These are phyloP conservation scores for Fragum sueziense DNA, from an alignment of 2,888 invertebrate genomes.

Conservation along the genomic window DNA sequence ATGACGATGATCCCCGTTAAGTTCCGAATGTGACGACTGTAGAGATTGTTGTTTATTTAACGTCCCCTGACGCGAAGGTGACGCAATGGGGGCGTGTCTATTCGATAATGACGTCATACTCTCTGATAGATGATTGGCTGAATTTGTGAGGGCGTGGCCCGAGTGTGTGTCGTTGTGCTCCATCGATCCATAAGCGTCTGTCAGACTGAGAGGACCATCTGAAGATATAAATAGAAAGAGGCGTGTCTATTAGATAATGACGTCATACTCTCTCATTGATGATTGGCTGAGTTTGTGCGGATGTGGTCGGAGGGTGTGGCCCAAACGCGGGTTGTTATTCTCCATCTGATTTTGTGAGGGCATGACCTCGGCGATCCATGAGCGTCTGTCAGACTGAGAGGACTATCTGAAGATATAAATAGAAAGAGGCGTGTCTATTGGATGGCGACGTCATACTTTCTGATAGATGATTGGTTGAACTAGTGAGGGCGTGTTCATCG, in stretches of 20 bases:
- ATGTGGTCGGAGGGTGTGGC: too few relatives aligned
- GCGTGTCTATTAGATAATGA: conserved; percentile 57
- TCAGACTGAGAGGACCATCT: conserved; percentile 76
- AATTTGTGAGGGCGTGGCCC: conserved; percentile 41
- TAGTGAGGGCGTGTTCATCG: conserved; percentile 52
- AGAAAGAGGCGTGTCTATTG: conserved; percentile 48
- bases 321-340: too few relatives aligned
- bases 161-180: conserved; percentile 50
- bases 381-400: conserved; percentile 72
- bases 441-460: conserved; percentile 57
- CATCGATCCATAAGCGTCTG: conserved; percentile 66
- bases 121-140: conserved; percentile 60
- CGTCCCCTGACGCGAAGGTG: conserved; percentile 50
- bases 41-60: conserved; percentile 46
- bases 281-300: conserved; percentile 56
- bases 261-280: conserved; percentile 56
- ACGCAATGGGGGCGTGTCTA: conserved; percentile 44
- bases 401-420: conserved; percentile 69
- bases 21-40: conserved; percentile 51
- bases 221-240: conserved; percentile 30
- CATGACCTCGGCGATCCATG: conserved; percentile 60
- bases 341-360: too few relatives aligned
- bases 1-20: conserved; percentile 46
- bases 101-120: conserved; percentile 59
- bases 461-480: conserved; percentile 59